Conservation (phyloP, 2,113 vertebrate genomes). For the Halcyon senegalensis region DNA sequence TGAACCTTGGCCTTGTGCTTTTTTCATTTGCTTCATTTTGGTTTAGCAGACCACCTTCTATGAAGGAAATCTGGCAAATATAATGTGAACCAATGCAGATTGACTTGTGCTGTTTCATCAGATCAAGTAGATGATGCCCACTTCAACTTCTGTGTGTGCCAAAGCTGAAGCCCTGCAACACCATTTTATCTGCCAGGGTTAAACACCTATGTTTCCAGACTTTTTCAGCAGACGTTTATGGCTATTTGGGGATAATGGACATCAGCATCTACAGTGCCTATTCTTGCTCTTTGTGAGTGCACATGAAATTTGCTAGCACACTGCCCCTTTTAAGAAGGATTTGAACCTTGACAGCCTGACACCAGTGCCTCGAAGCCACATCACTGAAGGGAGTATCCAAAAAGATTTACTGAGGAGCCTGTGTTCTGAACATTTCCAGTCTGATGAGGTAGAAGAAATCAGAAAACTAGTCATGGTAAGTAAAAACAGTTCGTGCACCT, state of each 20-base stretch:
- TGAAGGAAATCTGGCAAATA: neutral
- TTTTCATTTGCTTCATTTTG: neutral
- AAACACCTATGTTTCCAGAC: neutral
- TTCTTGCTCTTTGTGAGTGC: neutral
- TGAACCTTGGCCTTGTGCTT: neutral
- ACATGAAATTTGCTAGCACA: neutral
- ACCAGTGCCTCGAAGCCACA: neutral
- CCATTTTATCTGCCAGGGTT: neutral
- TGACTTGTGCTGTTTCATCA: neutral
- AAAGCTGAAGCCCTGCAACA: neutral
- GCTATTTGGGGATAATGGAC: neutral
- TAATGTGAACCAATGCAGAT: fast-evolving
- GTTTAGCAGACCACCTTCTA: neutral
- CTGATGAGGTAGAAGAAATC: neutral
- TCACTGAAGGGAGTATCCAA: neutral
- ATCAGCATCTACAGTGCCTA: neutral
- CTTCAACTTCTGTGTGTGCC: neutral
- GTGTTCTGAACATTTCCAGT: neutral
- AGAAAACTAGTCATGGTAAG: neutral
- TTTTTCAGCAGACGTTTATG: neutral
- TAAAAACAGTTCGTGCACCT: neutral
- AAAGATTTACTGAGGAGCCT: neutral
- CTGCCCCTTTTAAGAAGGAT: neutral
- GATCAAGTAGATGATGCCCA: fast-evolving
- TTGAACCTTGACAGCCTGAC: neutral